These are phyloP conservation scores for Cacatua alba DNA, from an alignment of 2,113 vertebrate genomes.

Conservation along the genomic window DNA sequence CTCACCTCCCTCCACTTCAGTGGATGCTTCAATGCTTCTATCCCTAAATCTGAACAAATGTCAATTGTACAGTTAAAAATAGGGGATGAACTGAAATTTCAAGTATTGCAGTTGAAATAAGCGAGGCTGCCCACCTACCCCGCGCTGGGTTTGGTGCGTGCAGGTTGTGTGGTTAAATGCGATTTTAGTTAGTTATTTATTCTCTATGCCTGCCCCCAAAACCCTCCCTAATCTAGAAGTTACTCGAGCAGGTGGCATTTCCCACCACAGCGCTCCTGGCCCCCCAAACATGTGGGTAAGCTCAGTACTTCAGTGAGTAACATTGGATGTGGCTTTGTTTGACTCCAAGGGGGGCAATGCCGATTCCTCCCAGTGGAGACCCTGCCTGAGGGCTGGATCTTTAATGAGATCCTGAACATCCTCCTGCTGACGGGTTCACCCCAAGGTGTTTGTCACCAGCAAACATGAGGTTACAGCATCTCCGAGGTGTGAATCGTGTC, in stretches of 20 bases:
- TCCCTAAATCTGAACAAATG: conserved; percentile 86
- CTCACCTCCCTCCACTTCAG: neutral
- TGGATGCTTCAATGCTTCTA: conserved; percentile 93
- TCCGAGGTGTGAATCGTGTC: rapidly evolving
- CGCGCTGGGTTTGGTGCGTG: rapidly evolving
- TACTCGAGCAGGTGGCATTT: neutral
- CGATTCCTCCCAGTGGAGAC: neutral
- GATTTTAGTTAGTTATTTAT: neutral
- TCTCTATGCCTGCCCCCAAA: neutral
- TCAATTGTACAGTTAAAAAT: conserved; percentile 75
- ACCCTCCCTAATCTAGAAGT: neutral
- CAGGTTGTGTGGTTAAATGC: rapidly evolving
- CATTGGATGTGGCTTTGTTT: rapidly evolving
- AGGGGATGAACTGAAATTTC: conserved; percentile 86
- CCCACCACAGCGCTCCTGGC: rapidly evolving
- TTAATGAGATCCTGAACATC: neutral
- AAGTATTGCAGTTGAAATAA: conserved; percentile 86
- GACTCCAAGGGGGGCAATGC: neutral
- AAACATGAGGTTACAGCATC: neutral
- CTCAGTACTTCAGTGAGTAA: neutral
- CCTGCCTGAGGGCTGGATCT: neutral
- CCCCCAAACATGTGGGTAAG: neutral
- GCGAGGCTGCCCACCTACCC: neutral
- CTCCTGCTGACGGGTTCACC: neutral
- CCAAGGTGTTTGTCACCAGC: no score